Evolutionary conservation across 2,797 vertebrate species (phyloP), one percentile per base, ranked within the genome.

Genomic region (Bryconaethiops microstoma): DNA sequence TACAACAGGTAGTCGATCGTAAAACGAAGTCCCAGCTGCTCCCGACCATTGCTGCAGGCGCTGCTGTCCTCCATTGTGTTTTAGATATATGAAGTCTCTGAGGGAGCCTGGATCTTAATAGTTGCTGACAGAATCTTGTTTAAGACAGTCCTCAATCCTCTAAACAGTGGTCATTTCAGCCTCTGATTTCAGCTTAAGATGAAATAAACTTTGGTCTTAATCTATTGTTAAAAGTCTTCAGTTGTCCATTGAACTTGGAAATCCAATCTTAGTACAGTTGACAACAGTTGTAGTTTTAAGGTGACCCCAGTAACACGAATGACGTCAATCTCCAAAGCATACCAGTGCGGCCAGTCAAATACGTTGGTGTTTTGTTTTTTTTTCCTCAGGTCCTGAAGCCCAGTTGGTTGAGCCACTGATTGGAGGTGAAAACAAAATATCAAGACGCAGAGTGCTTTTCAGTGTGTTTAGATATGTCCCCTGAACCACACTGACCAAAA

Each of bases 1-100:
- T 92, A 91, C 77, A 96, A 90, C 78, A 96, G 92, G 67, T 87
- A 93, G 83, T 96, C 95, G 45, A 96, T 96, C 79, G 93, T 94
- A 86, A 96, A 96, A 84, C 93, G 92, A 59, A 94, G 88, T 86
- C 94, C 93, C 74, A 93, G 86, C 54, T 86, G 88, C 78, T 91
- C 91, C 82, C 79, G 88, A 83, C 82, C 84, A 52, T 85, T 65
- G n/a, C 62, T 80, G 83, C 29, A 55, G 85, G 84, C 86, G 83
- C 86, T 88, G 69, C 78, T 88, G 76, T 88, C 87, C 60, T 91
- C 92, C 90, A 88, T 90, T 82, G 83, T 89, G 84, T n/a, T 86
- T 64, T 3, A 69, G 45, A 45, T 50, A 25, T 48, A 2, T 29
- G 64, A 13, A 74, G 71, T 70, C 6, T 79, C n/a, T 45, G n/a